Percentiles rank a stretch among this genome's conserved stretches.
phyloP scores from a whole-genome alignment of 2,888 invertebrate genomes.

The Habrosyne pyritoides region DNA sequence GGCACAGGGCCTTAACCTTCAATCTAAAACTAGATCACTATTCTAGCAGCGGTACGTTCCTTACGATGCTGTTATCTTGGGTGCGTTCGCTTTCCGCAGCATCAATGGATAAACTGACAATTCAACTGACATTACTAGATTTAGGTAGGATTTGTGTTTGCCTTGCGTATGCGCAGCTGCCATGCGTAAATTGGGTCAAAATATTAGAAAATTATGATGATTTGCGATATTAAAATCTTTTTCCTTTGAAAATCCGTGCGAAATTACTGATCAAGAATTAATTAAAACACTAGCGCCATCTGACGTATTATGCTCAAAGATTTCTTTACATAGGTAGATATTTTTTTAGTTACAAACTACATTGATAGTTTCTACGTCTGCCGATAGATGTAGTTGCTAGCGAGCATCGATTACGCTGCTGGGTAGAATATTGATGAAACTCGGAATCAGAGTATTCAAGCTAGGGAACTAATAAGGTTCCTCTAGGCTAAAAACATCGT shows the following conservation, averaged over 20 bases:
- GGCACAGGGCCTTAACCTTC: not conserved
- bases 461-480: too few species aligned
- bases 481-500: too few species aligned
- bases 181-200: too few species aligned
- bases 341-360: constrained; percentile 6
- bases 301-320: not conserved
- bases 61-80: too few species aligned
- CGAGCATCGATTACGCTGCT: too few species aligned
- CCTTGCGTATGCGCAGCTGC: too few species aligned
- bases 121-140: not conserved
- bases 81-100: not conserved
- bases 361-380: constrained; percentile 19
- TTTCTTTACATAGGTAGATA: not conserved
- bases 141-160: too few species aligned
- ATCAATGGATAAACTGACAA: not conserved
- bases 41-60: not conserved
- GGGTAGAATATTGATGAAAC: too few species aligned
- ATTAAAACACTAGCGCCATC: not conserved
- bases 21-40: not conserved
- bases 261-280: not conserved
- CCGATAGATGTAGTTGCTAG: constrained; percentile 10
- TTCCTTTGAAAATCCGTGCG: too few species aligned
- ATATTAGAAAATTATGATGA: too few species aligned
- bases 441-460: too few species aligned
- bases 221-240: too few species aligned